These are phyloP conservation scores for Cephus nigrinus DNA, from an alignment of 2,888 invertebrate genomes.

Conservation along the genomic window DNA sequence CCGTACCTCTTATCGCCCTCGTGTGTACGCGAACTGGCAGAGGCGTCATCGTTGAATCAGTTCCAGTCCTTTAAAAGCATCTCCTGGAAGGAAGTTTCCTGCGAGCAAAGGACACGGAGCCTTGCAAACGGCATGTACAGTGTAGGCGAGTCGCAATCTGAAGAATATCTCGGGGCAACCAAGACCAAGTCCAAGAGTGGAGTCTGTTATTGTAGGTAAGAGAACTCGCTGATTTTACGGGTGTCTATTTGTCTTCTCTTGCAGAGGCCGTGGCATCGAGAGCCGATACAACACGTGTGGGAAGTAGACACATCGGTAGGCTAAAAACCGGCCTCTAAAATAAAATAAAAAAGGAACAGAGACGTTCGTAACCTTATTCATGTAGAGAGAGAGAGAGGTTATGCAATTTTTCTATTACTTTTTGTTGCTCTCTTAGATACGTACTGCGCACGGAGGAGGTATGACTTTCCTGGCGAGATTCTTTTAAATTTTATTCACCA, in stretches of 20 bases:
- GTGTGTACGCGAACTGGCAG: not conserved
- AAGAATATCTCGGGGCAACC: conserved; percentile 19
- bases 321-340: conserved; percentile 7
- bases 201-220: not conserved
- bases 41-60: not conserved
- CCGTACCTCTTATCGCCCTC: not conserved
- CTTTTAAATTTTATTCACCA: not conserved
- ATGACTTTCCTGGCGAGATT: not conserved
- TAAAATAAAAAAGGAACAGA: not conserved
- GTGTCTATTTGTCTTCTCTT: conserved; percentile 13
- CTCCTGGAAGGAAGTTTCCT: not conserved
- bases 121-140: conserved; percentile 3
- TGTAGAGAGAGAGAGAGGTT: not conserved
- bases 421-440: not conserved
- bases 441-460: not conserved
- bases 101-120: not conserved
- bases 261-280: not conserved
- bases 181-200: not conserved
- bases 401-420: not conserved
- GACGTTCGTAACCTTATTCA: conserved; percentile 11
- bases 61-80: not conserved
- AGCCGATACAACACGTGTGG: conserved; percentile 15
- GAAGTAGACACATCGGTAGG: conserved; percentile 22
- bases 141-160: conserved; percentile 30
- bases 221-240: conserved; percentile 5